Conservation (phyloP, 2,888 invertebrate species). For the Pammene aurita region DNA sequence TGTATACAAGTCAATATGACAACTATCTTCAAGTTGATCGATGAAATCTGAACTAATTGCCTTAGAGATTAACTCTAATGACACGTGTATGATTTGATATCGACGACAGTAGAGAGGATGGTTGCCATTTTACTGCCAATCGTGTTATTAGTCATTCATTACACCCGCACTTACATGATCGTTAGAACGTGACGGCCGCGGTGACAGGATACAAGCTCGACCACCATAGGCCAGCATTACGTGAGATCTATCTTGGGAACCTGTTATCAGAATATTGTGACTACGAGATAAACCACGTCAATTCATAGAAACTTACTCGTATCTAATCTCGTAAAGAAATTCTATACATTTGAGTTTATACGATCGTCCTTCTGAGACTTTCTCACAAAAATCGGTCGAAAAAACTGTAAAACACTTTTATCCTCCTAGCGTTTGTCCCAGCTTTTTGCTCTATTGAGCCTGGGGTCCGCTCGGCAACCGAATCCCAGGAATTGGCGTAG, state of each 20-base stretch:
- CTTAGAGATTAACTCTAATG: conserved; percentile 12
- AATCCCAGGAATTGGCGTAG: too few species aligned
- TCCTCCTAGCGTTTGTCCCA: too few species aligned
- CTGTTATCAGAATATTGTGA: conserved; percentile 32
- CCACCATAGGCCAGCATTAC: conserved; percentile 10
- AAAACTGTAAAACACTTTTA: too few species aligned
- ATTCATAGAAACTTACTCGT: conserved; percentile 33
- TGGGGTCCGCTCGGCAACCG: too few species aligned
- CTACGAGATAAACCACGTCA: conserved; percentile 29
- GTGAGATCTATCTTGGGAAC: conserved; percentile 22
- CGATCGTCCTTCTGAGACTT: not conserved
- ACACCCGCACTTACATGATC: too few species aligned
- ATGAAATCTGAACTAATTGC: conserved; percentile 9
- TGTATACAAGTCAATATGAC: not conserved
- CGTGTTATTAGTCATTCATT: too few species aligned
- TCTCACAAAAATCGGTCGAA: too few species aligned
- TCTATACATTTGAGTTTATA: not conserved
- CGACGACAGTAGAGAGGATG: not conserved
- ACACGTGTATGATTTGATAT: conserved; percentile 18
- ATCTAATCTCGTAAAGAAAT: conserved; percentile 33
- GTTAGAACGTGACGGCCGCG: too few species aligned
- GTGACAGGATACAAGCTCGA: too few species aligned
- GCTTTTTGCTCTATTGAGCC: too few species aligned
- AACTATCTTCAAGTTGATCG: not conserved
- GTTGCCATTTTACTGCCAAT: too few species aligned